Percentiles rank a stretch among this genome's conserved stretches.
Evolutionary conservation across 2,888 invertebrate species (phyloP).

Genomic region (Macrostomum cliftonense): DNA sequence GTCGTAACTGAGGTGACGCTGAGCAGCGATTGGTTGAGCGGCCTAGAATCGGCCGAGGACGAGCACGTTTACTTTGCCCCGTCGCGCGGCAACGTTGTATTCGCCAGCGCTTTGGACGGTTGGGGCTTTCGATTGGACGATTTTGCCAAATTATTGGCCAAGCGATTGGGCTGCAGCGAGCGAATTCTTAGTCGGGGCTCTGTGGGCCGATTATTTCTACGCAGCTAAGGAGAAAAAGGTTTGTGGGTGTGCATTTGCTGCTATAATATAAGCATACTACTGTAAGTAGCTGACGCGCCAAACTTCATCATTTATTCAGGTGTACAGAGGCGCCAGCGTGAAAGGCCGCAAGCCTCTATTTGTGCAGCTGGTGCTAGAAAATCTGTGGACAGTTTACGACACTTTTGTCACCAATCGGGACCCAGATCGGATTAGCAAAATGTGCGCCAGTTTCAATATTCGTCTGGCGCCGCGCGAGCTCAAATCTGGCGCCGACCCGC

Average conservation of each 20-base stretch:
- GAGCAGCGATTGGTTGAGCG: not conserved
- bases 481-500: constrained; percentile 52
- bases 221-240: no score
- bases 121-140: constrained; percentile 56
- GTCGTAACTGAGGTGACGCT: not conserved
- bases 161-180: constrained; percentile 55
- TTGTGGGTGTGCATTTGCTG: no score
- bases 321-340: constrained; percentile 25
- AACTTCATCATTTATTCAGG: no score
- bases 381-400: constrained; percentile 72
- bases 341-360: constrained; percentile 80
- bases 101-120: constrained; percentile 82
- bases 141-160: constrained; percentile 59
- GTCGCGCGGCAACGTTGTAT: constrained; percentile 77
- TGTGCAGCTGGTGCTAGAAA: constrained; percentile 71
- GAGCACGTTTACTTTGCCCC: constrained; percentile 87
- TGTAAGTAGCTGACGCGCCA: no score
- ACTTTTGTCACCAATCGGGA: constrained; percentile 50
- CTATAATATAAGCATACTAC: no score
- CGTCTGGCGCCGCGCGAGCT: constrained; percentile 50
- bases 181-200: constrained; percentile 53
- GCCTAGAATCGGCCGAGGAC: constrained; percentile 60
- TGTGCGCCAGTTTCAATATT: constrained; percentile 47
- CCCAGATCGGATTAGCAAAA: constrained; percentile 36
- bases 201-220: constrained; percentile 74